Evolutionary conservation across 2,888 invertebrate species (phyloP).

Genomic region (Achlya flavicornis): DNA sequence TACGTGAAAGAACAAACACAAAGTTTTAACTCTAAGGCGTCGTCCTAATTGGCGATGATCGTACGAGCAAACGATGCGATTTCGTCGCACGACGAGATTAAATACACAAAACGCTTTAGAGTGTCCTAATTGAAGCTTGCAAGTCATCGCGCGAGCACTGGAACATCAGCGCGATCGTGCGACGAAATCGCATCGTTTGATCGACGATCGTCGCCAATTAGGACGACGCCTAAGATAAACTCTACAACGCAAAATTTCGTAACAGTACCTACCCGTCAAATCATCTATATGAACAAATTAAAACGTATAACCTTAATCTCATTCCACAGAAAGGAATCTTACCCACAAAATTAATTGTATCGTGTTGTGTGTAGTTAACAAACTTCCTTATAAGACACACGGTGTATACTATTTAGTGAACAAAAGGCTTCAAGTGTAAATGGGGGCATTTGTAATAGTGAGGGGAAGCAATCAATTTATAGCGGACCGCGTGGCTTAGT

Average conservation of each 20-base stretch:
- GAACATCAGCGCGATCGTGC: too few species aligned
- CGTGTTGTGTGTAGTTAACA: neutral
- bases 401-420: constrained; percentile 28
- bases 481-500: constrained; percentile 59
- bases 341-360: neutral
- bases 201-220: too few species aligned
- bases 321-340: neutral
- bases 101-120: too few species aligned
- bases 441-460: constrained; percentile 49
- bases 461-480: constrained; percentile 72
- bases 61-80: too few species aligned
- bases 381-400: constrained; percentile 19
- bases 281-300: neutral
- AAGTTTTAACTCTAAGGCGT: too few species aligned
- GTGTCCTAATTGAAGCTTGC: too few species aligned
- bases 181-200: too few species aligned
- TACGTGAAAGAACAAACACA: too few species aligned
- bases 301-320: neutral
- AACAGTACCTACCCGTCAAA: neutral
- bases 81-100: too few species aligned
- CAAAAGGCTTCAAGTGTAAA: constrained; percentile 40
- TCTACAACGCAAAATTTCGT: neutral
- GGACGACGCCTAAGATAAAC: too few species aligned
- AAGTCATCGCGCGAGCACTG: too few species aligned
- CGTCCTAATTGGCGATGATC: too few species aligned